A percentile compares a stretch with the other conserved stretches of the same genome.
Evolutionary conservation across 2,797 vertebrate genomes (phyloP).

Genomic region (Falco novaeseelandiae): DNA sequence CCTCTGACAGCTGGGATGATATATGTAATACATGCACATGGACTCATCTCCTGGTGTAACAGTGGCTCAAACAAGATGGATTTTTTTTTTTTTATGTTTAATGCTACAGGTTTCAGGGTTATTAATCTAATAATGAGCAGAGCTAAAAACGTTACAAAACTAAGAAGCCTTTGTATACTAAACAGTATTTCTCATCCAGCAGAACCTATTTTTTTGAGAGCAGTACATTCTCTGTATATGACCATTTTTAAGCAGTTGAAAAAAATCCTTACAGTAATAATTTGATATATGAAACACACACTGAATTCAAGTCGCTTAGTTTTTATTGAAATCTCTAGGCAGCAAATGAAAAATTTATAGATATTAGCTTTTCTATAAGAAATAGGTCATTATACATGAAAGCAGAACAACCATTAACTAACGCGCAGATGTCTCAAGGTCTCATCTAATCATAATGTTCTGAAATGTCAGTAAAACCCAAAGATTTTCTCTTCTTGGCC

Average conservation of each 20-base stretch:
- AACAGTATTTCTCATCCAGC: background rate
- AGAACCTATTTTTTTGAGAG: background rate
- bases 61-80: background rate
- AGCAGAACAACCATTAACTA: constrained; percentile 4
- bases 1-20: constrained; percentile 27
- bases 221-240: background rate
- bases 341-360: constrained; percentile 61
- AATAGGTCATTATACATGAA: constrained; percentile 56
- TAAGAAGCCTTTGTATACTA: background rate
- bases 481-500: constrained; percentile 26
- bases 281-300: background rate
- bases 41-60: background rate
- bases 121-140: background rate
- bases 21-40: background rate
- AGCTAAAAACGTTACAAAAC: background rate
- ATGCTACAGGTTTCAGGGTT: background rate
- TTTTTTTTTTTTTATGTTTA: background rate
- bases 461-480: constrained; percentile 18
- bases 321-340: constrained; percentile 39
- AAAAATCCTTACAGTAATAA: background rate
- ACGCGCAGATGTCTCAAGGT: constrained; percentile 30
- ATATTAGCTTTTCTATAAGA: background rate
- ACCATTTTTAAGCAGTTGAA: background rate
- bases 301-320: background rate
- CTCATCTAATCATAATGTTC: constrained; percentile 17